phyloP scores from a whole-genome alignment of 2,113 vertebrate species.

The Edolisoma coerulescens region DNA sequence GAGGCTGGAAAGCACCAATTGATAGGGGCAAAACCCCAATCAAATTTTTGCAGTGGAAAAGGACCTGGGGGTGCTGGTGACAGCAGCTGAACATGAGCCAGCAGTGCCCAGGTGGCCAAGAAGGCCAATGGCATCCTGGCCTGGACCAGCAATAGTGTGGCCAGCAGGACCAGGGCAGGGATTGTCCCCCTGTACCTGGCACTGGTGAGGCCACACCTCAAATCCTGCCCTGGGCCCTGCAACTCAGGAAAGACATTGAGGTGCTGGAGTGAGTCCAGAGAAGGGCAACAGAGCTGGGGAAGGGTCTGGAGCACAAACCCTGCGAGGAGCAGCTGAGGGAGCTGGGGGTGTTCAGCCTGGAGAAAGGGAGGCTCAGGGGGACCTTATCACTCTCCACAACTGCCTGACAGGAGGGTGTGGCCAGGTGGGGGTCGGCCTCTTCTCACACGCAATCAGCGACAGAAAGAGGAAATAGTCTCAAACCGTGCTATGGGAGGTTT shows the following conservation, averaged over 20 bases:
- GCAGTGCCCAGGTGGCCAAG: neutral
- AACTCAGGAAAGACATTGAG: fast-evolving
- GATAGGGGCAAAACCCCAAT: fast-evolving
- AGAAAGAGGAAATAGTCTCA: neutral
- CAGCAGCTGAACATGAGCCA: neutral
- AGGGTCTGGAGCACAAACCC: neutral
- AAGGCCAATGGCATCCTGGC: neutral
- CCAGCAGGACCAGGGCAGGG: neutral
- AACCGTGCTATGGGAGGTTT: neutral
- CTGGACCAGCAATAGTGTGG: neutral
- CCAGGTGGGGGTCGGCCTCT: fast-evolving
- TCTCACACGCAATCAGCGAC: too few species aligned
- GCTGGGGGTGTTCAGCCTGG: fast-evolving
- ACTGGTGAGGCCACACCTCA: fast-evolving
- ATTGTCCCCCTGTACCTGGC: neutral
- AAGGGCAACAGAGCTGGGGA: fast-evolving
- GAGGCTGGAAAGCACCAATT: fast-evolving
- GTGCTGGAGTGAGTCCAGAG: fast-evolving
- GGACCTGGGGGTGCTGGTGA: neutral
- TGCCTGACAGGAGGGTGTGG: fast-evolving
- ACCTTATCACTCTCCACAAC: fast-evolving
- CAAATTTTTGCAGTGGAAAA: neutral
- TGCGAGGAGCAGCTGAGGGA: neutral
- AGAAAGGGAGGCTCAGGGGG: neutral
- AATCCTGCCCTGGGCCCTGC: neutral